Evolutionary conservation across 2,797 vertebrate species (phyloP).

Genomic region (Poeciliopsis gracilis): DNA sequence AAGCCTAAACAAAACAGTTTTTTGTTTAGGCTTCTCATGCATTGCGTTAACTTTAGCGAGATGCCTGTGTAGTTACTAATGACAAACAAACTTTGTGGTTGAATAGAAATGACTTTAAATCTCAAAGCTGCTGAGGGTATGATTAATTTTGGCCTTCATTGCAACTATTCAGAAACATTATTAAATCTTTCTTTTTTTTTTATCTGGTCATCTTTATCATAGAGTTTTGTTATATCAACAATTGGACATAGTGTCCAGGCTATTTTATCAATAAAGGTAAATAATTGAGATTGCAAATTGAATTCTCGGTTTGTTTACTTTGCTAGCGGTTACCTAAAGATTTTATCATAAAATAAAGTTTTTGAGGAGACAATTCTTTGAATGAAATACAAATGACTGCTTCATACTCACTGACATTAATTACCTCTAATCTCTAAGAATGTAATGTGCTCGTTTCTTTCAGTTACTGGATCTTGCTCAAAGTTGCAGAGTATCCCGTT

Average conservation of each 20-base stretch:
- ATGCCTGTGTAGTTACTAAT: background rate
- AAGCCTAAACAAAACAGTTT: background rate
- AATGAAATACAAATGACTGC: background rate
- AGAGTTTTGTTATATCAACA: background rate
- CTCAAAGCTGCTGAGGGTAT: background rate
- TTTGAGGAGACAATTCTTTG: background rate
- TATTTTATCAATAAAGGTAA: background rate
- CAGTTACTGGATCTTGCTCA: slow-evolving; percentile 58
- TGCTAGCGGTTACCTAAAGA: background rate
- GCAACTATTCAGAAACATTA: background rate
- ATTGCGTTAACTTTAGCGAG: background rate
- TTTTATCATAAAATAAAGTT: background rate
- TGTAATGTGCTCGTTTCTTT: background rate
- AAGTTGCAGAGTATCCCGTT: slow-evolving; percentile 53
- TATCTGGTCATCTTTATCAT: background rate
- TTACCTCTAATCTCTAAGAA: background rate
- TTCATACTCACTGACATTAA: background rate
- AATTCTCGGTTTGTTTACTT: background rate
- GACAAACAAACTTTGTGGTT: background rate
- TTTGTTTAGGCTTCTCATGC: background rate
- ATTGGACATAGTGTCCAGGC: background rate
- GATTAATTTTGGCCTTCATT: background rate
- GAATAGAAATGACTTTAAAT: background rate
- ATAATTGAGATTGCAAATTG: background rate
- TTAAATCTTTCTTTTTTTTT: background rate